These are phyloP conservation scores for Pemphigus obesinymphae DNA, from an alignment of 1,140 invertebrate species.

Conservation along the genomic window DNA sequence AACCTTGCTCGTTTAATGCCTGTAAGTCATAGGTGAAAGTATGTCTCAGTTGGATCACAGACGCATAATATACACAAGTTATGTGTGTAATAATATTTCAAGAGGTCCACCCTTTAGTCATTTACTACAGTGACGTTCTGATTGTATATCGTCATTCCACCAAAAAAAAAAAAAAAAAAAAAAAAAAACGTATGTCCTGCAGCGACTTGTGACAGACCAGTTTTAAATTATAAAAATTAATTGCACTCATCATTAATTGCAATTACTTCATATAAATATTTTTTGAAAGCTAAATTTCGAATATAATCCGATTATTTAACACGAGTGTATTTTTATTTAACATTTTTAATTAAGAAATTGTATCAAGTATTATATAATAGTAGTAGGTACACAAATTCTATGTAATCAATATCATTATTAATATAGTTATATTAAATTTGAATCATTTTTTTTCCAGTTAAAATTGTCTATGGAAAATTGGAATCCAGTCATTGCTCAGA, in stretches of 20 bases:
- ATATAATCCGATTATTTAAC: not conserved
- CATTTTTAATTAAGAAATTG: not conserved
- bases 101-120: not conserved
- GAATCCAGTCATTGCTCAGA: not conserved
- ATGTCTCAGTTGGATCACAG: not conserved
- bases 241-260: not conserved
- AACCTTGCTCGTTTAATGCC: not conserved
- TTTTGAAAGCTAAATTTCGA: not conserved
- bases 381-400: not conserved
- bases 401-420: not conserved
- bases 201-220: not conserved
- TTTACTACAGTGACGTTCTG: not conserved
- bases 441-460: not conserved
- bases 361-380: too few species aligned
- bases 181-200: not conserved
- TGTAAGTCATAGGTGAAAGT: conserved; percentile 24
- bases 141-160: not conserved
- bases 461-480: conserved; percentile 1
- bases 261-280: not conserved
- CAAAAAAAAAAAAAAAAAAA: not conserved
- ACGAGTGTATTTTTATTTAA: not conserved
- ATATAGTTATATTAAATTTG: not conserved
- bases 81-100: not conserved
- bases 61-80: not conserved
- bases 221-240: not conserved